Percentiles rank a stretch among this genome's conserved stretches.
Evolutionary conservation across 2,797 vertebrate genomes (phyloP).

Genomic region (Neosilurus mollespiculum): DNA sequence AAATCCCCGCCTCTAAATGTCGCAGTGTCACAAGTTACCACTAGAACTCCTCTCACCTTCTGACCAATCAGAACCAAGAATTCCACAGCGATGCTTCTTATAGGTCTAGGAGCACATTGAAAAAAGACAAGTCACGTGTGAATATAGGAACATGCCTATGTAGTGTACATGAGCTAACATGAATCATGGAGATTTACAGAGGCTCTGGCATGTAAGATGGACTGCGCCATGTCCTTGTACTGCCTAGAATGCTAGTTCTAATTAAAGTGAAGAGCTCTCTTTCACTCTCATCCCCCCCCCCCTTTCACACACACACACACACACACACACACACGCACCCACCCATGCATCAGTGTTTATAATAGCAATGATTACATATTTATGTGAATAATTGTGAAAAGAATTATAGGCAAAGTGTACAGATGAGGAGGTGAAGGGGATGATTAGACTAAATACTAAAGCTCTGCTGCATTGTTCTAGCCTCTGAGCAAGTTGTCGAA

Average conservation of each 20-base stretch:
- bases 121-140: neutral
- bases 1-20: too few relatives aligned
- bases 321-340: neutral
- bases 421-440: neutral
- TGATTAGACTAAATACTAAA: neutral
- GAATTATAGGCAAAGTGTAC: neutral
- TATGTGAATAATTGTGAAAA: neutral
- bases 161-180: neutral
- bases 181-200: conserved; percentile 8
- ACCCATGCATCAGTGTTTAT: neutral
- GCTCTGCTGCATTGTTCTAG: neutral
- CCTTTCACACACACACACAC: conserved; percentile 1
- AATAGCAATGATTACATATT: neutral
- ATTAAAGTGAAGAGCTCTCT: conserved; percentile 5
- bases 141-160: neutral
- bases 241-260: neutral
- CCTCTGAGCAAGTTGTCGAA: neutral
- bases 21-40: too few relatives aligned
- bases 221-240: neutral
- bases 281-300: neutral
- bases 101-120: neutral
- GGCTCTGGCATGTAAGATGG: neutral
- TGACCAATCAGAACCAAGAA: neutral
- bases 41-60: neutral
- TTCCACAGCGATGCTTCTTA: neutral